A percentile compares a stretch with the other conserved stretches of the same genome.
Evolutionary conservation across 2,113 vertebrate genomes (phyloP).

Genomic region (Excalfactoria chinensis): DNA sequence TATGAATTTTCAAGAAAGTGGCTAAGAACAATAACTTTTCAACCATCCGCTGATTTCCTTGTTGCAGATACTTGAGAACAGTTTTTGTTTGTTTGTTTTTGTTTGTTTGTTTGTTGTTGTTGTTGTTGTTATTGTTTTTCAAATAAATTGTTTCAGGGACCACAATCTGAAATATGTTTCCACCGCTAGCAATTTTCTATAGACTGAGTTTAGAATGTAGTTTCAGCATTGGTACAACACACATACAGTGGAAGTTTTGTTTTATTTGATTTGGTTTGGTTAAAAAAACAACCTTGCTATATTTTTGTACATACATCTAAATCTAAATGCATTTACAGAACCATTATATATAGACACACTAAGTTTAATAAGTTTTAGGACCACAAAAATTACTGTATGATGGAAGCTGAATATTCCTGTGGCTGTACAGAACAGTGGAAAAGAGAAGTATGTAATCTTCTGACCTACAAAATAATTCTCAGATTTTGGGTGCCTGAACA

Average conservation of each 20-base stretch:
- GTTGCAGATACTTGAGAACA: not conserved
- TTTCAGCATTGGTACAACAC: not conserved
- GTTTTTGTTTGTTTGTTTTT: too few relatives aligned
- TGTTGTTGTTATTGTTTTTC: not conserved
- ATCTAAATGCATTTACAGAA: not conserved
- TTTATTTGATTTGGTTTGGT: too few relatives aligned
- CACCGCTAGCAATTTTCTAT: not conserved
- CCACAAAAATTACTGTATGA: not conserved
- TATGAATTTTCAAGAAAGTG: not conserved
- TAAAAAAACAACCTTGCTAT: not conserved
- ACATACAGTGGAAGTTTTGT: not conserved
- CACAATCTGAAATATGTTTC: not conserved
- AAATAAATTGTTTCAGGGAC: not conserved
- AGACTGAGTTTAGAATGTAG: not conserved
- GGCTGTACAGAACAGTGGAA: not conserved
- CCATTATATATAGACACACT: not conserved
- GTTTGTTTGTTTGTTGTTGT: too few relatives aligned
- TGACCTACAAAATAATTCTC: not conserved
- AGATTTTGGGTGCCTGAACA: not conserved
- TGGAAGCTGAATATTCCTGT: not conserved
- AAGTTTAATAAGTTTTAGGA: not conserved
- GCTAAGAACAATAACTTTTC: not conserved
- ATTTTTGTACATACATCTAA: too few relatives aligned
- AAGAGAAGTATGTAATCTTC: not conserved
- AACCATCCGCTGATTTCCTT: not conserved